phyloP scores from a whole-genome alignment of 2,797 vertebrate species.

The Anas georgica region DNA sequence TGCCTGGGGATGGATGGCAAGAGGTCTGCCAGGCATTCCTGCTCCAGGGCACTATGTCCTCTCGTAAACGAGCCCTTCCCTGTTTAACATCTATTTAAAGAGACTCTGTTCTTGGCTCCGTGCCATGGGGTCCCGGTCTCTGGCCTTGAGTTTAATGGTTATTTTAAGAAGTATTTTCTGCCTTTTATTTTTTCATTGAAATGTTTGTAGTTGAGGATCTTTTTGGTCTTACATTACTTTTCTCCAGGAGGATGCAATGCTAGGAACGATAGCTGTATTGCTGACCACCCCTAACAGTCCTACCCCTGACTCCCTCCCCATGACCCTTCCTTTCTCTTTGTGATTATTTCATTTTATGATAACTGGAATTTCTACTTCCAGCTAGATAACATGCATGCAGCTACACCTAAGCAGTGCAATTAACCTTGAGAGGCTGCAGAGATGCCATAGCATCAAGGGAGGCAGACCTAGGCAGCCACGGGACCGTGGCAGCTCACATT shows the following conservation, averaged over 20 bases:
- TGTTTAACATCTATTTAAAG: constrained; percentile 53
- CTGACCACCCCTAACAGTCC: background rate
- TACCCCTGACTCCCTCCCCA: background rate
- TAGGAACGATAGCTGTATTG: background rate
- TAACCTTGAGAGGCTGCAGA: background rate
- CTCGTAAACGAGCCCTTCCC: constrained; percentile 27
- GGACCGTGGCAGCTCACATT: fast-evolving
- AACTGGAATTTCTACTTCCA: background rate
- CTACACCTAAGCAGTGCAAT: fast-evolving
- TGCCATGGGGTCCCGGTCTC: constrained; percentile 6
- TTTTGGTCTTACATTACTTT: background rate
- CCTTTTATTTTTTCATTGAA: constrained; percentile 1
- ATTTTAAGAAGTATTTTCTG: constrained; percentile 55
- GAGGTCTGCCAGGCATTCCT: constrained; percentile 64
- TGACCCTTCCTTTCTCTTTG: background rate
- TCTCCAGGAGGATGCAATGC: background rate
- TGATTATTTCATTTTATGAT: background rate
- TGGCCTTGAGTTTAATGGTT: constrained; percentile 38
- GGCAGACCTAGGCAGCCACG: background rate
- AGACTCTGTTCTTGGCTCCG: constrained; percentile 35
- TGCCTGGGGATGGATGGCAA: constrained; percentile 23
- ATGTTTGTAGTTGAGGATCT: background rate
- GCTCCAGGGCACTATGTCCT: constrained; percentile 55
- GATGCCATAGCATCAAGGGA: background rate
- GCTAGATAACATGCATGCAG: fast-evolving